These are phyloP conservation scores for Orientallactaga bullata DNA, from an alignment of 2,113 vertebrate species.

Conservation along the genomic window DNA sequence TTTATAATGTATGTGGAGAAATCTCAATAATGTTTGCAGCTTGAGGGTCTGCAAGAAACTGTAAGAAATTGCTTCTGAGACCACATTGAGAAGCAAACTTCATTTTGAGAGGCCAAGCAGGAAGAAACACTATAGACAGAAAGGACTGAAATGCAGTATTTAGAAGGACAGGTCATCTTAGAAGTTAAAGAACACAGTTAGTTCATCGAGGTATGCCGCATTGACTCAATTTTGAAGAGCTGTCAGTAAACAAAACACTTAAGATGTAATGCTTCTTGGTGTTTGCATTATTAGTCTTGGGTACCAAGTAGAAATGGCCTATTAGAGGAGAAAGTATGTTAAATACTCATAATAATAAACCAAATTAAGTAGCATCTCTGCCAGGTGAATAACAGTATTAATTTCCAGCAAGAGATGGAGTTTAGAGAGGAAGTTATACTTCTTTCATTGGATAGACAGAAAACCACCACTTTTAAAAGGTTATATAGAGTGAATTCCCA, in stretches of 20 bases:
- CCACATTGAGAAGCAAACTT: constrained; percentile 70
- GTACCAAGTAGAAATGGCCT: constrained; percentile 72
- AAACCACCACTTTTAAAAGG: not conserved
- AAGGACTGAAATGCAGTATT: constrained; percentile 75
- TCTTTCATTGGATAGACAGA: not conserved
- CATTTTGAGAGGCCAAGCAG: constrained; percentile 77
- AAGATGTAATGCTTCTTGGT: constrained; percentile 64
- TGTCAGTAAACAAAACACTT: constrained; percentile 72
- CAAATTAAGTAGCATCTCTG: constrained; percentile 39
- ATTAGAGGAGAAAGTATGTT: constrained; percentile 69
- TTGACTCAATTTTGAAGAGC: constrained; percentile 76
- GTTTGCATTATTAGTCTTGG: constrained; percentile 79
- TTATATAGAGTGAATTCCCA: not conserved
- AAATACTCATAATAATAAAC: constrained; percentile 66
- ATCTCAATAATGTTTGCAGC: constrained; percentile 74
- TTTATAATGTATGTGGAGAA: constrained; percentile 74
- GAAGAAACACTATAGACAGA: constrained; percentile 65
- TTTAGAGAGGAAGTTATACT: not conserved
- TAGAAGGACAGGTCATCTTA: constrained; percentile 79
- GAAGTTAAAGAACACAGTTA: constrained; percentile 83
- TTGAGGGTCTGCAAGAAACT: constrained; percentile 52
- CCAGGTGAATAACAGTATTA: constrained; percentile 27
- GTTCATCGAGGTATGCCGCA: constrained; percentile 65
- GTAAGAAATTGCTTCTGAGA: constrained; percentile 73
- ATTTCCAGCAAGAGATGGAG: constrained; percentile 8